Evolutionary conservation across 2,113 vertebrate genomes (phyloP).

Genomic region (Datnioides undecimradiatus): DNA sequence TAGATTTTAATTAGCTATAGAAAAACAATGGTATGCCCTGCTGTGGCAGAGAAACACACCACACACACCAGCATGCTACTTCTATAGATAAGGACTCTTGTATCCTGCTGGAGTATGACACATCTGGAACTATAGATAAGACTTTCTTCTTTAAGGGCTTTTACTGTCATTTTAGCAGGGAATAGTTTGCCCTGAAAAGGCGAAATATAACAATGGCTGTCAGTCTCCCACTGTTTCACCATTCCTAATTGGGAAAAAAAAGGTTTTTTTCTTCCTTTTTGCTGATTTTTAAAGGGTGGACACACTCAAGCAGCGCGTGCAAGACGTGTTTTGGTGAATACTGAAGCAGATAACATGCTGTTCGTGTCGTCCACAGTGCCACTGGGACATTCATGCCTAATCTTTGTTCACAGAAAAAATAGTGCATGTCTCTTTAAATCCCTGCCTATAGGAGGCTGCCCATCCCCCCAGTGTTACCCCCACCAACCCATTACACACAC

Average conservation of each 20-base stretch:
- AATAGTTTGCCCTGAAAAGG: slow-evolving; percentile 11
- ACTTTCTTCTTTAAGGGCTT: slow-evolving; percentile 33
- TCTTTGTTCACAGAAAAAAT: slow-evolving; percentile 77
- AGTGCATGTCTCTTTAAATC: slow-evolving; percentile 82
- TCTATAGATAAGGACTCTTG: slow-evolving; percentile 51
- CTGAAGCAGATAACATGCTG: slow-evolving; percentile 10
- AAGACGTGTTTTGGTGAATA: neutral
- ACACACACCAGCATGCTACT: neutral
- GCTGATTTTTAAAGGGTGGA: slow-evolving; percentile 9
- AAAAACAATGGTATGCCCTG: slow-evolving; percentile 58
- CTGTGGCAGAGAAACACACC: slow-evolving; percentile 34
- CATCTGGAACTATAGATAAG: slow-evolving; percentile 70
- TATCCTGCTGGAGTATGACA: slow-evolving; percentile 40
- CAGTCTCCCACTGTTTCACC: slow-evolving; percentile 22
- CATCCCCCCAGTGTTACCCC: slow-evolving; percentile 81
- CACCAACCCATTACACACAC: slow-evolving; percentile 62
- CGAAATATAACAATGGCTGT: slow-evolving; percentile 51
- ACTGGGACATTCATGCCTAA: slow-evolving; percentile 49
- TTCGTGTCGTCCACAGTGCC: slow-evolving; percentile 18
- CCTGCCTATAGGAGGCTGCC: slow-evolving; percentile 76
- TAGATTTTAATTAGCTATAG: slow-evolving; percentile 61
- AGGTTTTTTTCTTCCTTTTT: slow-evolving; percentile 3
- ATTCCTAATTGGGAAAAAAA: slow-evolving; percentile 11
- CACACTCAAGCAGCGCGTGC: neutral
- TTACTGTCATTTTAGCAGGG: slow-evolving; percentile 35